Evolutionary conservation across 2,888 invertebrate species (phyloP), one percentile per base, ranked within the genome.

Genomic region (Escarpia spicata): DNA sequence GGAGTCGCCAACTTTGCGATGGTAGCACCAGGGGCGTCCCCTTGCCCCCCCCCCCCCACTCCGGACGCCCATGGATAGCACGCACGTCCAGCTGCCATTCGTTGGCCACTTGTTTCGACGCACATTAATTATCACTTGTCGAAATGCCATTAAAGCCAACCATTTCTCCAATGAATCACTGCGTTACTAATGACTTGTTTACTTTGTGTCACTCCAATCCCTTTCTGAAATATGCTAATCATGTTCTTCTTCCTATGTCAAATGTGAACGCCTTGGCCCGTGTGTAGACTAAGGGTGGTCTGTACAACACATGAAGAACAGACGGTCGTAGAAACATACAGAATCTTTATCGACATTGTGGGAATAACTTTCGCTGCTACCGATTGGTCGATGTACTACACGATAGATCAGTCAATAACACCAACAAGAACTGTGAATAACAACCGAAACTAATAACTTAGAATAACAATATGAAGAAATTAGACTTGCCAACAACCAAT

Each of bases 111-210:
- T 19, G n/a, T 75, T 75, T 75, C 75, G 26, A 19, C 75, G 75
- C 75, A 19, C 75, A n/a, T 75, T 52, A 52, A 52, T 52, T 52
- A 15, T 52, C 52, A 52, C 52, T 52, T 75, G 75, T 75, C 75
- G 75, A 75, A 75, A 75, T 75, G 75, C 75, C 75, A 75, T 75
- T 75, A 75, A 75, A 75, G 75, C n/a, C 75, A 75, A 75, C 19
- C 75, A 75, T 26, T 75, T 3, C 75, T 75, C 26, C 75, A 75
- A 75, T 75, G 19, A n/a, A 75, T 75, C 75, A 75, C 75, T 4
- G 19, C 26, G 75, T n/a, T 2, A 26, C 75, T 75, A 75, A 75
- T n/a, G 75, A 75, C 75, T 75, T 75, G 75, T 75, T 75, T 75
- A 75, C 75, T 75, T 75, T 75, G 75, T 75, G 75, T 75, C 75